These are phyloP conservation scores for Pluvianellus socialis DNA, from an alignment of 2,113 vertebrate species.

Conservation along the genomic window DNA sequence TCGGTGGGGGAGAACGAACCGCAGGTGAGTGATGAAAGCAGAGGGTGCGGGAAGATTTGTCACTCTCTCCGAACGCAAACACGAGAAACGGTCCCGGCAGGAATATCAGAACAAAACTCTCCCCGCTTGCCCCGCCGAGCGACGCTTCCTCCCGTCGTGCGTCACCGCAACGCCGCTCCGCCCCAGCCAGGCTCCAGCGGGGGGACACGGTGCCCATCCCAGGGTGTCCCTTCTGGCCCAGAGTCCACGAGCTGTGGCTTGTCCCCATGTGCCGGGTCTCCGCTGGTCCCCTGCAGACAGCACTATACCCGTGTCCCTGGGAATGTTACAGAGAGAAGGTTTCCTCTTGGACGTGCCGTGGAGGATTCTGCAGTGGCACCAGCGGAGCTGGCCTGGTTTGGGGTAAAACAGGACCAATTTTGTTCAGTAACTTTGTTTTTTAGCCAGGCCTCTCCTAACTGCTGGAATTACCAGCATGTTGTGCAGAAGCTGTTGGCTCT, in stretches of 20 bases:
- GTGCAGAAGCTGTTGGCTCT: too few relatives aligned
- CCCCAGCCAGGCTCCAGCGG: neutral
- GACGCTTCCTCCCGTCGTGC: fast-evolving
- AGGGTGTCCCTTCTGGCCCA: neutral
- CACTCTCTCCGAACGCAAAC: fast-evolving
- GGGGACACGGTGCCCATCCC: fast-evolving
- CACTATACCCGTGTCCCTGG: too few relatives aligned
- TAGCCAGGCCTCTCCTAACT: too few relatives aligned
- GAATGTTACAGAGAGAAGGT: neutral
- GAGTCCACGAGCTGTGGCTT: neutral
- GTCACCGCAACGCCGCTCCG: fast-evolving
- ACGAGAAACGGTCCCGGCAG: neutral
- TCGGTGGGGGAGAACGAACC: neutral
- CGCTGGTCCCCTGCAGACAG: too few relatives aligned
- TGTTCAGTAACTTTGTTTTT: too few relatives aligned
- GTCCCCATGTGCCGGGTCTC: fast-evolving
- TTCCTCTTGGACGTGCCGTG: neutral
- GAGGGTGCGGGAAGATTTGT: neutral
- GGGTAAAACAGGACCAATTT: too few relatives aligned
- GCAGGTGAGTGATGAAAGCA: neutral
- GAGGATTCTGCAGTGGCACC: neutral
- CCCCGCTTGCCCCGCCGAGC: fast-evolving
- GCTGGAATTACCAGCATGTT: too few relatives aligned
- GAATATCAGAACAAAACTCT: neutral
- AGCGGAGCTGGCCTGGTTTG: too few relatives aligned